phyloP scores from a whole-genome alignment of 2,888 invertebrate species.

The Sericinus montela region DNA sequence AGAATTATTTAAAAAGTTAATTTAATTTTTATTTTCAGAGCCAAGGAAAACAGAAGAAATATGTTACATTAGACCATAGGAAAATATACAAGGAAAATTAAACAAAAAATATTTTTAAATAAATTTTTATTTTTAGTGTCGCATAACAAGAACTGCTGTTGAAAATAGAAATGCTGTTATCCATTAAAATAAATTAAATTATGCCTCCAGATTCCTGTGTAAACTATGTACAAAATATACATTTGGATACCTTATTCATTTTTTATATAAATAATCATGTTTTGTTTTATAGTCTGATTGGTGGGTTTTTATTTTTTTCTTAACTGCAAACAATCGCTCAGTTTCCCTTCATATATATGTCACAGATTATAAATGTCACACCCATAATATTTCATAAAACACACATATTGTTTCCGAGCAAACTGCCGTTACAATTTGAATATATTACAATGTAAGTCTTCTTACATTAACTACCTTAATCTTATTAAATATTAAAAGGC shows the following conservation, averaged over 20 bases:
- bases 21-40: conserved; percentile 44
- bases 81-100: conserved; percentile 28
- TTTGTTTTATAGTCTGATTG: conserved; percentile 35
- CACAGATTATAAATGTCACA: conserved; percentile 6
- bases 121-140: conserved; percentile 52
- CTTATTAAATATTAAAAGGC: conserved; percentile 7
- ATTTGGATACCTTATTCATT: conserved; percentile 34
- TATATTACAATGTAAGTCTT: not conserved
- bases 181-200: conserved; percentile 61
- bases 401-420: not conserved
- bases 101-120: conserved; percentile 30
- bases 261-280: conserved; percentile 6
- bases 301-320: conserved; percentile 35
- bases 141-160: conserved; percentile 49
- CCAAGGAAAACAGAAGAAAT: conserved; percentile 33
- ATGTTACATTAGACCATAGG: conserved; percentile 7
- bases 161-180: conserved; percentile 52
- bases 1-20: no score
- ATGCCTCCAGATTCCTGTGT: conserved; percentile 64
- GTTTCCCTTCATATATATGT: not conserved
- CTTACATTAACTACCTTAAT: not conserved
- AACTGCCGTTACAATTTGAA: not conserved
- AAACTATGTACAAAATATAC: conserved; percentile 71
- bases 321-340: not conserved
- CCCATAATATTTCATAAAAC: not conserved